Conservation (phyloP, 1,140 invertebrate genomes). For the Dreissena rostriformis region DNA sequence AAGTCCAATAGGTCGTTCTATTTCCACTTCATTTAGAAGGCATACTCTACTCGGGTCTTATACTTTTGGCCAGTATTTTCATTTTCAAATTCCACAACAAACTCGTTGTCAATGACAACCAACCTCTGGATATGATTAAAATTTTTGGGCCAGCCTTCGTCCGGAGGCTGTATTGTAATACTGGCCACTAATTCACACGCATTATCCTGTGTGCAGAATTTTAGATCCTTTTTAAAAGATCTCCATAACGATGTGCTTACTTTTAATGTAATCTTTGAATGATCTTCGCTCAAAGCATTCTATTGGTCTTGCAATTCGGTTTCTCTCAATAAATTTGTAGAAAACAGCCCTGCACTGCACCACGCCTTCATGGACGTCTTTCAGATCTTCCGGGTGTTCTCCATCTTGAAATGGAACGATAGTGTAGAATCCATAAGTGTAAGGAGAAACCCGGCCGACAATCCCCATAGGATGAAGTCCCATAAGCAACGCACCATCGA, state of each 20-base stretch:
- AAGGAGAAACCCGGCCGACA: neutral
- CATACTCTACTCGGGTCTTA: neutral
- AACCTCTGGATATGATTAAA: neutral
- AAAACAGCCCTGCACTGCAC: conserved; percentile 10
- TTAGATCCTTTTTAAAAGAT: conserved; percentile 8
- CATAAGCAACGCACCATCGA: conserved; percentile 9
- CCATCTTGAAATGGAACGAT: neutral
- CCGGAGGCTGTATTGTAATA: conserved; percentile 2
- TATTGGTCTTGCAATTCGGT: neutral
- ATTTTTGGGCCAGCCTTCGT: neutral
- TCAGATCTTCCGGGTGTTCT: neutral
- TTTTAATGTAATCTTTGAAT: neutral
- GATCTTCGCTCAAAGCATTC: neutral
- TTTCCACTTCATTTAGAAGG: no score
- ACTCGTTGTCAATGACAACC: conserved; percentile 9
- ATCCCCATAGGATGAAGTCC: neutral
- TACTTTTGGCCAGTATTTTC: neutral
- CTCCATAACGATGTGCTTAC: conserved; percentile 17
- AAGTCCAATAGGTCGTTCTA: no score
- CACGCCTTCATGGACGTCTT: conserved; percentile 17
- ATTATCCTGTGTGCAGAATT: conserved; percentile 20
- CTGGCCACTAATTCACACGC: conserved; percentile 2
- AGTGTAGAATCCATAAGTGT: conserved; percentile 22
- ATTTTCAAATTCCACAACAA: conserved; percentile 12
- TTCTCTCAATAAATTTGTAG: conserved; percentile 16